Base-by-base conservation (phyloP, 2,888 invertebrate genomes). In the Bellardia pandia region DNA sequence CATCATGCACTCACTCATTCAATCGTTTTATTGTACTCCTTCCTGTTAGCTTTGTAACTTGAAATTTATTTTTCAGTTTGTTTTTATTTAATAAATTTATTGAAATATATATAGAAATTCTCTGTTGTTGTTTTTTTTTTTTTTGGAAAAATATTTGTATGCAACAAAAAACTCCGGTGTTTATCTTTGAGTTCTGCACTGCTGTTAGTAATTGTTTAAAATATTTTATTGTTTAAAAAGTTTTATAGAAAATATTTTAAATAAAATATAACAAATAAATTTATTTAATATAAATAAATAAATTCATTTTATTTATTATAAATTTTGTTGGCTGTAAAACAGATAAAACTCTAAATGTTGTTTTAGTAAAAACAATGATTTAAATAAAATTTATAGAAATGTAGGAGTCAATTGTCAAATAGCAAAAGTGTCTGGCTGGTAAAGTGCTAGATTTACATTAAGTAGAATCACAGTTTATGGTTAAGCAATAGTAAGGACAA, bases 121-220 rank as follows among this genome's bases (percentile, higher is more conserved):
- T 23, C 23, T 23, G 23, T 23, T n/a, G n/a, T 3, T 5, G 37
- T 3, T 37, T 37, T 3, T 37, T 37, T 9, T 60, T 60, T 60
- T 37, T 9, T 37, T 68, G 45, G 13, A 33, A 60, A 64, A 56
- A 37, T 60, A 30, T 42, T n/a, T 58, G 0, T 69, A n/a, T 58
- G 48, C 68, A 77, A 40, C 30, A 30, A 13, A 48, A 14, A 53
- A 53, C 16, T 40, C 16, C 45, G 30, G 82, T 75, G 71, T 79
- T 64, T 74, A 69, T 80, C 84, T 86, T 62, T 4, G 37, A 84
- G 53, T 86, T 48, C 87, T 87, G 87, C 6, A 69, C 84, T 81
- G 37, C 87, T 87, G 87, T 87, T 87, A 87, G 77, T 33, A 87
- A 81, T 87, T 87, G 87, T 87, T 87, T 87, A 87, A 87, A 81